These are phyloP conservation scores for Metopia argyrocephala DNA, from an alignment of 2,888 invertebrate genomes.

Conservation along the genomic window DNA sequence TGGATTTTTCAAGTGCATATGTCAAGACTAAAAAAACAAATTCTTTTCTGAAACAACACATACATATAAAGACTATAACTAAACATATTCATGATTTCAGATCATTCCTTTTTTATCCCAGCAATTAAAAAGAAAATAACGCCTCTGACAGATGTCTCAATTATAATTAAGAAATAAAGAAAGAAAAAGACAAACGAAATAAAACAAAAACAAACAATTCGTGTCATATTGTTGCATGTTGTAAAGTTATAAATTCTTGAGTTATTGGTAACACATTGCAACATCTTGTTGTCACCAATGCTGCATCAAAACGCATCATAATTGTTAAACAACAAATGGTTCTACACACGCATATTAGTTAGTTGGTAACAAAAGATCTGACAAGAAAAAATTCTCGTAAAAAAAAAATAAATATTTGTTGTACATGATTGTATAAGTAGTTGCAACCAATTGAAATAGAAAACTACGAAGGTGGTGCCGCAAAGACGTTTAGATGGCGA, in stretches of 20 bases:
- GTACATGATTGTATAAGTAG: no score
- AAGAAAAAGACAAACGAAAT: background rate
- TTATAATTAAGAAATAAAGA: background rate
- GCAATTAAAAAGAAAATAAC: background rate
- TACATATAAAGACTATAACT: no score
- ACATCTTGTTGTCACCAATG: slow-evolving; percentile 3
- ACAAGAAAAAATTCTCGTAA: background rate
- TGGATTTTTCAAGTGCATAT: no score
- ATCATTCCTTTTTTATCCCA: background rate
- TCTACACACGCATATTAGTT: background rate
- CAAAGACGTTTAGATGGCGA: no score
- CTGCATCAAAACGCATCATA: background rate
- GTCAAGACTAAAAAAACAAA: no score
- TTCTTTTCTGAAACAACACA: no score
- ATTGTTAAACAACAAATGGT: background rate
- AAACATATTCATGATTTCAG: no score
- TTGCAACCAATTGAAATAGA: no score
- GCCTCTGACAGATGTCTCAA: slow-evolving; percentile 13
- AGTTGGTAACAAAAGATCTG: background rate
- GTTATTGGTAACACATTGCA: background rate
- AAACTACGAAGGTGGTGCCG: no score
- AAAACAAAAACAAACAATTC: background rate
- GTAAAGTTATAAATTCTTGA: background rate
- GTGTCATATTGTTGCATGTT: slow-evolving; percentile 5
- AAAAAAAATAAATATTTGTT: background rate